Evolutionary conservation across 2,797 vertebrate species (phyloP), one percentile per base, ranked within the genome.

Genomic region (Oophaga sylvatica): DNA sequence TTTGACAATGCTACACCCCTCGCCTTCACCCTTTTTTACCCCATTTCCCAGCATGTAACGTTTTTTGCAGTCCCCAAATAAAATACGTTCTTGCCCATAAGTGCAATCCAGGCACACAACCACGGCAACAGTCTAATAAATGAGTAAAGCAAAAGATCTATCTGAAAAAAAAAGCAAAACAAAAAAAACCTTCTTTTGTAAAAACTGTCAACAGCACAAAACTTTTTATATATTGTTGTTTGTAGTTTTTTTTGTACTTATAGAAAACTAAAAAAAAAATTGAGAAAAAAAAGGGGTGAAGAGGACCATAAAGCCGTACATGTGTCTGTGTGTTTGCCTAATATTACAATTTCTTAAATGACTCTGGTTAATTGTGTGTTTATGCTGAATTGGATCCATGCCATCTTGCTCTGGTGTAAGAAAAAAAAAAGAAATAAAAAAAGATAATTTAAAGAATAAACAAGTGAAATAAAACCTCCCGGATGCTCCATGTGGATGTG

Each of bases 171-270:
- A 41, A 41, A n/a, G n/a, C n/a, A n/a, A n/a, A n/a, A n/a, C n/a
- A n/a, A n/a, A 41, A 41, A 85, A 76, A 92, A 93, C 87, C 95
- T 94, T 95, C 91, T 98, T 98, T 99, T 97, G 97, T 98, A 99
- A 84, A 77, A 88, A 97, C 94, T 89, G 95, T 97, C 96, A 95
- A 98, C 97, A 98, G 97, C 97, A 98, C 97, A 99, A 98, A 95
- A 75, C 29, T 97, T 87, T 88, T 98, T 98, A 98, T 99, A 97
- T 99, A 98, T 97, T 95, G 97, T 97, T 92, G 96, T 98, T 99
- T 98, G 97, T 98, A 98, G 96, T 96, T 96, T 97, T 85, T 87
- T 98, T 98, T 98, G 94, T 98, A 97, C 94, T 93, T 95, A 97
- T 97, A 96, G 92, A 89, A 35, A 76, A 76, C 45, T 8, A 19